Evolutionary conservation across 2,888 invertebrate genomes (phyloP).

Genomic region (Lepidocyrtoides sp.): DNA sequence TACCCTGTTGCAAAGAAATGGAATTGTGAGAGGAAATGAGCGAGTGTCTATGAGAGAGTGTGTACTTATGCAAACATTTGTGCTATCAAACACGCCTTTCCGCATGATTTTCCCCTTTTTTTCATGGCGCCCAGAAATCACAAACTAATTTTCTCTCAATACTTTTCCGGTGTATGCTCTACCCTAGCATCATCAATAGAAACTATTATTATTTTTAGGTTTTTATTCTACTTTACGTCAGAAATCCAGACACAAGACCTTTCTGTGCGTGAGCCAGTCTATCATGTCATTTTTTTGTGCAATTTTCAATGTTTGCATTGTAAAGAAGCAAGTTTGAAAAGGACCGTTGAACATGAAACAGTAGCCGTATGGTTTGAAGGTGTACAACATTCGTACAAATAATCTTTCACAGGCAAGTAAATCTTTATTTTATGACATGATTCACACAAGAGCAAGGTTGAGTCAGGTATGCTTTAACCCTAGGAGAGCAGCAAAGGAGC

Average conservation of each 20-base stretch:
- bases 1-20: not conserved
- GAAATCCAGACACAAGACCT: not conserved
- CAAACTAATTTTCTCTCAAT: slow-evolving; percentile 25
- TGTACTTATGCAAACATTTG: not conserved
- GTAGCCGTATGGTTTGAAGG: not conserved
- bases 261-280: not conserved
- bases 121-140: slow-evolving; percentile 18
- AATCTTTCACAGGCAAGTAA: not conserved
- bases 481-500: not conserved
- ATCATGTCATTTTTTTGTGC: slow-evolving; percentile 18
- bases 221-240: not conserved
- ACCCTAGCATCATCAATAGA: not conserved
- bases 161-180: not conserved
- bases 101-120: slow-evolving; percentile 28
- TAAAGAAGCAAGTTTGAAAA: not conserved
- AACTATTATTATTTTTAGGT: not conserved
- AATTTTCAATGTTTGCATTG: not conserved
- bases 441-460: slow-evolving; percentile 20
- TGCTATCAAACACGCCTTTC: slow-evolving; percentile 2
- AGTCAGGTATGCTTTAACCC: not conserved
- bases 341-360: slow-evolving; percentile 6
- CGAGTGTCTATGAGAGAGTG: not conserved
- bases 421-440: slow-evolving; percentile 22
- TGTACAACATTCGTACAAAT: not conserved
- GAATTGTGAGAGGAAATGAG: not conserved